Evolutionary conservation across 2,113 vertebrate species (phyloP).

Genomic region (Galeopterus variegatus): DNA sequence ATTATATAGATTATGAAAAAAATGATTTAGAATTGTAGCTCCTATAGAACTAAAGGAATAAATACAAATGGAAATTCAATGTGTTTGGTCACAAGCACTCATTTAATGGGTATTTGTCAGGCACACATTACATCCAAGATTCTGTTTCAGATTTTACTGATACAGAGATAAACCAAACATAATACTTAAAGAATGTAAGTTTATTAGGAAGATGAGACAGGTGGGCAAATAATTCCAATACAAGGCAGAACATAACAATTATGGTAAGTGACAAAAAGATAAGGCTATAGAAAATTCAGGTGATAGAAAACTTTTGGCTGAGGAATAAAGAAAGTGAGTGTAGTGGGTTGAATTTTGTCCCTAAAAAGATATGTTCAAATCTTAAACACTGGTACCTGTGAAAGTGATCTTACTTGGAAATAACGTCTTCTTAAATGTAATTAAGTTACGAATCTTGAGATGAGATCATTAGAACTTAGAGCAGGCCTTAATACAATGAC

Average conservation of each 20-base stretch:
- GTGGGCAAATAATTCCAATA: background rate
- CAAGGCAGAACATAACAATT: background rate
- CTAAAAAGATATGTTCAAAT: background rate
- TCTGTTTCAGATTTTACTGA: slow-evolving; percentile 1
- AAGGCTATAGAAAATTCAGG: background rate
- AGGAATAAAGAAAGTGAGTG: background rate
- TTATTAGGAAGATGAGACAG: background rate
- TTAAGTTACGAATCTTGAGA: background rate
- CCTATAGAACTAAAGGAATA: background rate
- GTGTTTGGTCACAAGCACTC: background rate
- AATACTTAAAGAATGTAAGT: background rate
- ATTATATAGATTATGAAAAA: background rate
- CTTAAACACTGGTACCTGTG: background rate
- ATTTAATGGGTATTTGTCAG: background rate
- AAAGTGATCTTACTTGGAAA: background rate
- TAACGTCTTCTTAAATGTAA: background rate
- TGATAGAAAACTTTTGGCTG: background rate
- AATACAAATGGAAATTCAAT: background rate
- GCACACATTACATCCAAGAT: background rate
- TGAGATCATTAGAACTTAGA: background rate
- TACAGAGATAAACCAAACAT: background rate
- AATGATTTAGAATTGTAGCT: background rate
- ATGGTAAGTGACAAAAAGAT: background rate
- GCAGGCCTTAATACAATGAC: background rate
- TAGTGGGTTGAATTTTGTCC: background rate